Evolutionary conservation across 2,888 invertebrate genomes (phyloP).

Genomic region (Phanerotoma sp.): DNA sequence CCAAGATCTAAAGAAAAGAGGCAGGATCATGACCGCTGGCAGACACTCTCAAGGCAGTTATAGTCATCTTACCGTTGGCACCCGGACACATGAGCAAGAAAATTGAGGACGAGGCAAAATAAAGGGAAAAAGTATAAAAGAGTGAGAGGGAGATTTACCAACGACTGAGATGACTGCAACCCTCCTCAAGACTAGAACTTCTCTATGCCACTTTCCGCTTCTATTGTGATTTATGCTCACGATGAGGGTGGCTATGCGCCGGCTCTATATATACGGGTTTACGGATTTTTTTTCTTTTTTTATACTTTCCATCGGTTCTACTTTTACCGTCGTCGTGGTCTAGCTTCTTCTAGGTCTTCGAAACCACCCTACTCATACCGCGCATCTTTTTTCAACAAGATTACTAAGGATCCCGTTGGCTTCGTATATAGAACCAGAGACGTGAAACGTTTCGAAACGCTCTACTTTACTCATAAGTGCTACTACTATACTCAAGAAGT

Average conservation of each 20-base stretch:
- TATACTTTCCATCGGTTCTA: constrained; percentile 10
- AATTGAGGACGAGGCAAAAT: background rate
- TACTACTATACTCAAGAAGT: constrained; percentile 5
- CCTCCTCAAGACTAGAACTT: constrained; percentile 53
- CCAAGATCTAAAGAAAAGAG: constrained; percentile 3
- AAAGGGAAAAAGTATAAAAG: constrained; percentile 8
- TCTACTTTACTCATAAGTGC: constrained; percentile 31
- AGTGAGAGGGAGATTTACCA: constrained; percentile 24
- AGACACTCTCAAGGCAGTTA: constrained; percentile 3
- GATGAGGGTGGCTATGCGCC: constrained; percentile 51
- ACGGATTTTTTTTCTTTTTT: constrained; percentile 18
- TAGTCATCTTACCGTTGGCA: background rate
- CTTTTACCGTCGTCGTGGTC: constrained; percentile 14
- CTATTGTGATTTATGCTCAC: constrained; percentile 56
- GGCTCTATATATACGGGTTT: constrained; percentile 42
- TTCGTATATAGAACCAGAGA: constrained; percentile 33
- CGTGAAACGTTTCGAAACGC: constrained; percentile 46
- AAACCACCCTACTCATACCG: constrained; percentile 34
- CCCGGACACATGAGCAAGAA: background rate
- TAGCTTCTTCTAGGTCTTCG: constrained; percentile 25
- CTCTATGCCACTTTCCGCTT: constrained; percentile 54
- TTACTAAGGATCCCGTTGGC: constrained; percentile 51
- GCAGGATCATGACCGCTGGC: constrained; percentile 1
- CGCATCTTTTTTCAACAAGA: constrained; percentile 54
- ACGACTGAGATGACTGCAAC: constrained; percentile 37